phyloP scores from a whole-genome alignment of 2,797 vertebrate genomes.

The Forpus xanthops region DNA sequence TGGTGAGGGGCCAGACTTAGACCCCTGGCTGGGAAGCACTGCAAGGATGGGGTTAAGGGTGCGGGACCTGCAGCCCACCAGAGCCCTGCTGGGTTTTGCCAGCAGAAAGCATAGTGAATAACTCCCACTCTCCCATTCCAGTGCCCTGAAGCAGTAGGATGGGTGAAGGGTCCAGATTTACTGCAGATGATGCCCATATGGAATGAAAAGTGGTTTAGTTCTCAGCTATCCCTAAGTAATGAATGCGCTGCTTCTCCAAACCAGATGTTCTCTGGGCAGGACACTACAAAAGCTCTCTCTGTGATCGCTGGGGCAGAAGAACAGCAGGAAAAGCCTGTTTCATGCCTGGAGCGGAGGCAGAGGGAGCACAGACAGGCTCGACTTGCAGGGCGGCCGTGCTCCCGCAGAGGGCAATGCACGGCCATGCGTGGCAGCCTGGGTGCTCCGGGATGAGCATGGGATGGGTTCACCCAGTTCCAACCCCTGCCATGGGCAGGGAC shows the following conservation, averaged over 20 bases:
- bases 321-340: constrained; percentile 29
- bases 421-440: accelerated
- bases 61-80: not conserved
- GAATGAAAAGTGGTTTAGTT: not conserved
- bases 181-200: accelerated
- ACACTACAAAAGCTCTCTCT: not conserved
- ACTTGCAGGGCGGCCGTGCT: not conserved
- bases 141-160: not conserved
- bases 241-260: not conserved
- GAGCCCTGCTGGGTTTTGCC: not conserved
- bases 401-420: not conserved
- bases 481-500: accelerated
- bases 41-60: not conserved
- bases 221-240: not conserved
- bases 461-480: not conserved
- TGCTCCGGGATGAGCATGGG: not conserved
- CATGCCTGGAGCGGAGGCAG: not conserved
- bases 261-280: not conserved
- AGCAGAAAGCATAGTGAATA: accelerated
- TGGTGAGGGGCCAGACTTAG: accelerated
- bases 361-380: not conserved
- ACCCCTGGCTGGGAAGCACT: accelerated
- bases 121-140: not conserved
- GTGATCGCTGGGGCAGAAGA: not conserved
- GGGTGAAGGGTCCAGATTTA: not conserved